A percentile compares a stretch with the other conserved stretches of the same genome.
Conservation (phyloP, 2,888 invertebrate species). For the Camptogramma bilineatum region DNA sequence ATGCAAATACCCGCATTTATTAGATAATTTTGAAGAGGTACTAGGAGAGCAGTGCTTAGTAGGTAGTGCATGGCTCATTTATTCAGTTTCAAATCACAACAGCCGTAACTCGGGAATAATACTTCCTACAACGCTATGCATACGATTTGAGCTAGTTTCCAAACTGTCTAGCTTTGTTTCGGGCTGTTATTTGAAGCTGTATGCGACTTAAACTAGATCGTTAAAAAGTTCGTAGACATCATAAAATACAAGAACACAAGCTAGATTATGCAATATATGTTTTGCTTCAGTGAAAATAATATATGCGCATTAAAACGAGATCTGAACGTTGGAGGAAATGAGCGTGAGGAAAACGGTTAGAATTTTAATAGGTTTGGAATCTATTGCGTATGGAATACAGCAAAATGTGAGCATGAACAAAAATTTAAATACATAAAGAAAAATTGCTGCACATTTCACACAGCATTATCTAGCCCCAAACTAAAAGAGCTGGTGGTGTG, state of each 20-base stretch:
- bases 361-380: too few species aligned
- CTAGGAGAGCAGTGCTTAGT: neutral
- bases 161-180: conserved; percentile 22
- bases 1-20: neutral
- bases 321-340: too few species aligned
- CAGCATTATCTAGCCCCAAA: too few species aligned
- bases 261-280: neutral
- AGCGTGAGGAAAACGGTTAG: too few species aligned
- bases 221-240: neutral
- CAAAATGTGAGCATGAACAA: too few species aligned
- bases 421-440: too few species aligned
- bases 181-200: neutral
- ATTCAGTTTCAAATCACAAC: conserved; percentile 21
- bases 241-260: too few species aligned
- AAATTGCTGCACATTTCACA: too few species aligned
- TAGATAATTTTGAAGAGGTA: neutral
- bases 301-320: too few species aligned
- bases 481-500: too few species aligned
- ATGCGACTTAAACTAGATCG: neutral
- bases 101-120: conserved; percentile 21
- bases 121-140: conserved; percentile 24
- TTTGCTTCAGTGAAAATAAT: neutral
- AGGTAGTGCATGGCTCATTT: conserved; percentile 3
- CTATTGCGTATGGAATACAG: too few species aligned
- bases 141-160: conserved; percentile 27